phyloP scores from a whole-genome alignment of 2,113 vertebrate species.

The Psilopsiagon aymara region DNA sequence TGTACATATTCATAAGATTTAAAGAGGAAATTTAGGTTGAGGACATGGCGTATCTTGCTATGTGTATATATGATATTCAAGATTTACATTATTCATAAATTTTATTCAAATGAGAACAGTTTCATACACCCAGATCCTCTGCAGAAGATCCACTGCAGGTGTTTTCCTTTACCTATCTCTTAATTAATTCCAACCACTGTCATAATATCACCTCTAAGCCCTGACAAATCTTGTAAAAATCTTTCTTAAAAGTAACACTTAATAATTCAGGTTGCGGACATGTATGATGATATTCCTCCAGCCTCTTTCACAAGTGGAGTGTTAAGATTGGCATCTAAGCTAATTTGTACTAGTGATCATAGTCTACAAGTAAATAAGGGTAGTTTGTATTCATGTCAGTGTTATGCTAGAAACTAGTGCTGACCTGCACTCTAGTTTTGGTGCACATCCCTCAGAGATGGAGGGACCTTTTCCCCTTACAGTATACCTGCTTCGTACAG shows the following conservation, averaged over 20 bases:
- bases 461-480: not conserved
- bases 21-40: not conserved
- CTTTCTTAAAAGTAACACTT: not conserved
- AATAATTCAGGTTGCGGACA: not conserved
- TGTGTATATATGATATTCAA: not conserved
- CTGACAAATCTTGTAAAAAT: not conserved
- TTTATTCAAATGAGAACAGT: not conserved
- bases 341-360: not conserved
- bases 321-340: not conserved
- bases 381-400: not conserved
- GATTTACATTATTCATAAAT: not conserved
- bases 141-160: not conserved
- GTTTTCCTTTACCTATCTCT: not conserved
- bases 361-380: not conserved
- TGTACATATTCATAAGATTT: not conserved
- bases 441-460: not conserved
- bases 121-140: not conserved
- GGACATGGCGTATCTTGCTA: not conserved
- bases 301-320: not conserved
- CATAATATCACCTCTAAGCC: not conserved
- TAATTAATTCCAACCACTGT: not conserved
- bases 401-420: rapidly evolving
- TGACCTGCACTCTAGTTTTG: no score
- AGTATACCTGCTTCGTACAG: not conserved
- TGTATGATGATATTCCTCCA: not conserved